Base-by-base conservation (phyloP, 1,140 invertebrate species). In the Drosophila busckii region DNA sequence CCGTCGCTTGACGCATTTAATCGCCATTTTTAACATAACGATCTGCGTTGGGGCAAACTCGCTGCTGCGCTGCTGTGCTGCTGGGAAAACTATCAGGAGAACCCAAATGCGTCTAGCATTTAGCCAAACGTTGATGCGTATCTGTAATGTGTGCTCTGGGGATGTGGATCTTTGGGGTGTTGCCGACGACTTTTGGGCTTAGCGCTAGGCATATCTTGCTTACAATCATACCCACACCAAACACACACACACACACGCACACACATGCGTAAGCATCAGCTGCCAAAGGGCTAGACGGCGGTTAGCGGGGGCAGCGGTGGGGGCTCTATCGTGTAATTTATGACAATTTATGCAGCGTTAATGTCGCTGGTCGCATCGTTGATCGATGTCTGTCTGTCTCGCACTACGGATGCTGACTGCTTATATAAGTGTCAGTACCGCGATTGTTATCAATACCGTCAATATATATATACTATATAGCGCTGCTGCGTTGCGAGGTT, bases 301-400 rank as follows among this genome's bases (percentile, higher is more conserved):
- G 22, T 4, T 10, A 28, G 38, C 25, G 10, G 40, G 6, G 38
- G 38, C 0, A 4, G 12, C 42, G 32, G 32, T 23, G 26, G 38
- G 23, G 7, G 10, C 26, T 68, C 29, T 52, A 37, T 48, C 37
- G 49, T 78, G 73, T 84, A 84, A 84, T 84, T 84, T 84, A 84
- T 84, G 80, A 80, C 80, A 84, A 84, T 84, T 64, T 84, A 84
- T 84, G 56, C 80, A 84, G 80, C 80, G 80, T 84, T 84, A 84
- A 84, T 84, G 80, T 80, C 71, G 76, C 55, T 68, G 69, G 46
- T 73, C 63, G 68, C 68, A 54, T 53, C 55, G 50, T 80, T 80
- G 75, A 80, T 80, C 75, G 75, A 80, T 80, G 75, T 75, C 75
- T 82, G 75, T 82, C 75, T 75, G 45, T 76, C 42, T 68, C 70